Percentiles rank a stretch among this genome's conserved stretches.
phyloP scores from a whole-genome alignment of 2,113 vertebrate genomes.

The Eulemur macaco region DNA sequence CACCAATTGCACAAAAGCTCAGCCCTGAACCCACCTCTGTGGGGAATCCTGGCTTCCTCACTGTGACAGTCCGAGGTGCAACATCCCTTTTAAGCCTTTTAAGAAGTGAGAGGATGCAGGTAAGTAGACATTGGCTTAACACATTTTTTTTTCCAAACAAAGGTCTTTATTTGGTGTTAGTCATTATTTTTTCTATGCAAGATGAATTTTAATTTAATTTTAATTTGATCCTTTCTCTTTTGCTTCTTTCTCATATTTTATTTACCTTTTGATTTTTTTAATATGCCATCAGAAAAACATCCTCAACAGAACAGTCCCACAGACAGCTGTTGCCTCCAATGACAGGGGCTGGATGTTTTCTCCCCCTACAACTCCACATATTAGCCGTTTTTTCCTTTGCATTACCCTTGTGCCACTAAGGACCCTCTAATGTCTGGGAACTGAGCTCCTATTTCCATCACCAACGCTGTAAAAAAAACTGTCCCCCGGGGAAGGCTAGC shows the following conservation, averaged over 20 bases:
- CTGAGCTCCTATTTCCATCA: background rate
- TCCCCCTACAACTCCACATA: background rate
- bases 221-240: background rate
- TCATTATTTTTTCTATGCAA: background rate
- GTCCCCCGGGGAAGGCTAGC: background rate
- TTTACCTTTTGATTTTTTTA: background rate
- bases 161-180: background rate
- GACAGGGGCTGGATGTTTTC: background rate
- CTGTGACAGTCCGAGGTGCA: background rate
- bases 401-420: background rate
- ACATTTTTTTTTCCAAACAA: background rate
- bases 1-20: background rate
- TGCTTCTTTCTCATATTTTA: background rate
- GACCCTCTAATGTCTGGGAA: background rate
- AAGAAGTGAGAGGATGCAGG: background rate
- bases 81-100: background rate
- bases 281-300: background rate
- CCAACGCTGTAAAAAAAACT: background rate
- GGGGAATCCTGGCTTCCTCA: background rate
- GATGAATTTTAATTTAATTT: background rate
- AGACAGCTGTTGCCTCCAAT: background rate
- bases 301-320: background rate
- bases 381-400: background rate
- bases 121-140: background rate
- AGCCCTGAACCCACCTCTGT: background rate